These are phyloP conservation scores for Pseudomyrmex gracilis DNA, from an alignment of 1,140 invertebrate species.

Conservation along the genomic window DNA sequence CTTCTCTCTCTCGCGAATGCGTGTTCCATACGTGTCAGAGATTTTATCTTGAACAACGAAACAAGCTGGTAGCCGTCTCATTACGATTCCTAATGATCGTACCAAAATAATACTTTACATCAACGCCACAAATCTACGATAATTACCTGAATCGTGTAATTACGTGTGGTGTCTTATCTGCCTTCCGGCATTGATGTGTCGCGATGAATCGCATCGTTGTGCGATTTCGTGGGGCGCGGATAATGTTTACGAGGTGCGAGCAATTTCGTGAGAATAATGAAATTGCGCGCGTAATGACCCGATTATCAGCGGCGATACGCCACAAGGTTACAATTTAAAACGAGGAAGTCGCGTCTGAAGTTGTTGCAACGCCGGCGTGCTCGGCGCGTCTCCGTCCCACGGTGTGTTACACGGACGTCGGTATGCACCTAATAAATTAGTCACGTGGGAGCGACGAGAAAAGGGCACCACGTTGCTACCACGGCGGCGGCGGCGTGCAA, in stretches of 20 bases:
- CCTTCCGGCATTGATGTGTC: constrained; percentile 32
- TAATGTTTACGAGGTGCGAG: constrained; percentile 41
- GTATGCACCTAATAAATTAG: constrained; percentile 64
- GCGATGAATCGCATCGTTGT: constrained; percentile 37
- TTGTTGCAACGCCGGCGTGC: constrained; percentile 32
- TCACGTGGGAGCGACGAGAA: constrained; percentile 58
- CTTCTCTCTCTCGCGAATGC: too few relatives aligned
- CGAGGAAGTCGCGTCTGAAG: constrained; percentile 49
- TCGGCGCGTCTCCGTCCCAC: constrained; percentile 42
- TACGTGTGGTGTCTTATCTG: constrained; percentile 3
- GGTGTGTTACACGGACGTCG: constrained; percentile 47
- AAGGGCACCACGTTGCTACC: constrained; percentile 39
- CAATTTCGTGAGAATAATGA: constrained; percentile 53
- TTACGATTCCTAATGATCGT: neutral
- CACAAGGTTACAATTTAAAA: constrained; percentile 61
- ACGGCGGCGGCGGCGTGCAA: constrained; percentile 37
- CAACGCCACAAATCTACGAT: neutral
- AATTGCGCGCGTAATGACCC: constrained; percentile 39
- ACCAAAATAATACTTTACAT: constrained; percentile 33
- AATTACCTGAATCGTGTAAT: constrained; percentile 29
- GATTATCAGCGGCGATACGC: constrained; percentile 56
- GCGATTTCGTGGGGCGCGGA: neutral
- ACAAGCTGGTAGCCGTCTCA: neutral
- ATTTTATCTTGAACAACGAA: constrained; percentile 4
- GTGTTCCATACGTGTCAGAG: too few relatives aligned